A percentile compares a stretch with the other conserved stretches of the same genome.
These are phyloP conservation scores for Caenorhabditis uteleia DNA, from an alignment of 2,888 invertebrate genomes.

Conservation along the genomic window DNA sequence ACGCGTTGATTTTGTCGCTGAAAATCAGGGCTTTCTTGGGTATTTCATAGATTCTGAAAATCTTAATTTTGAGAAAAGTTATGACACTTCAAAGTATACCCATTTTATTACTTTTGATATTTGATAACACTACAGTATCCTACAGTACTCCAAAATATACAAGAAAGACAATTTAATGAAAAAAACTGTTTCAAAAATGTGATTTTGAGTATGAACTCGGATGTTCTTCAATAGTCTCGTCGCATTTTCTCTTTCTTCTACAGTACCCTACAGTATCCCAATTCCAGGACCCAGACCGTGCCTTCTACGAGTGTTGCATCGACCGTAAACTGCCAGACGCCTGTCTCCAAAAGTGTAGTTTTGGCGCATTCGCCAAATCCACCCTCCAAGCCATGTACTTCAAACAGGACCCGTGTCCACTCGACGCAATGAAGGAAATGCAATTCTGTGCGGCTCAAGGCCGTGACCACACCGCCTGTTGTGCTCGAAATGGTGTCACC, in stretches of 20 bases:
- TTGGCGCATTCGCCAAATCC: slow-evolving; percentile 54
- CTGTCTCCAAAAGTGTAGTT: slow-evolving; percentile 62
- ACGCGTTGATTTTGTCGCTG: too few species aligned
- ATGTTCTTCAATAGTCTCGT: not conserved
- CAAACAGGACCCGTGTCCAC: slow-evolving; percentile 65
- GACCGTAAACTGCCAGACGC: slow-evolving; percentile 65
- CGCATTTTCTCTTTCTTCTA: not conserved
- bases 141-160: too few species aligned
- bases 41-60: too few species aligned
- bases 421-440: slow-evolving; percentile 64
- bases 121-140: too few species aligned
- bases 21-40: too few species aligned
- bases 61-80: too few species aligned
- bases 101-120: too few species aligned
- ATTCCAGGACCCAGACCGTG: slow-evolving; percentile 62
- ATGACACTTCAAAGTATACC: too few species aligned
- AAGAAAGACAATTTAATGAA: too few species aligned
- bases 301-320: slow-evolving; percentile 65
- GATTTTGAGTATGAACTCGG: not conserved
- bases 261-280: too few species aligned
- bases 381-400: slow-evolving; percentile 61
- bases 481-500: slow-evolving; percentile 63
- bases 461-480: slow-evolving; percentile 61
- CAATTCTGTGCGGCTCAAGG: slow-evolving; percentile 66
- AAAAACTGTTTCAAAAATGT: too few species aligned